A percentile compares a stretch with the other conserved stretches of the same genome.
Conservation (phyloP, 2,113 vertebrate species). For the Pseudorectes ferrugineus region DNA sequence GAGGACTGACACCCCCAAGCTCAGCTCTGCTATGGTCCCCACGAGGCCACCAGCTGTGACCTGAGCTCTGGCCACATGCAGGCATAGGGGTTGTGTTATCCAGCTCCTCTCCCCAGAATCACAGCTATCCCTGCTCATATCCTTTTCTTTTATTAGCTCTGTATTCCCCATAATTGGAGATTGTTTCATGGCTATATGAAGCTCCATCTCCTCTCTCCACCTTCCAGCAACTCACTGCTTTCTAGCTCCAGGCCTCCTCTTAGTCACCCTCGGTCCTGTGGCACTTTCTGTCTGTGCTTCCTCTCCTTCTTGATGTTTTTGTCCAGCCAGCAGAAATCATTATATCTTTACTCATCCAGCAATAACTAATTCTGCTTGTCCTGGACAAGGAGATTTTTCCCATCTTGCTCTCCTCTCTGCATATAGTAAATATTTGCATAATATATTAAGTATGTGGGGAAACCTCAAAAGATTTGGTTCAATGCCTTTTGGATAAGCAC, state of each 20-base stretch:
- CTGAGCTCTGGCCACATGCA: not conserved
- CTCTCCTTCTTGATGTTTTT: not conserved
- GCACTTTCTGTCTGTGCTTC: not conserved
- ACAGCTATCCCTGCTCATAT: not conserved
- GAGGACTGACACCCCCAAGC: not conserved
- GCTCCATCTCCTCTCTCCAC: not conserved
- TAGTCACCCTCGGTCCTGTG: not conserved
- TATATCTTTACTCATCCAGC: not conserved
- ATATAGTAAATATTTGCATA: constrained; percentile 40
- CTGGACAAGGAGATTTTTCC: not conserved
- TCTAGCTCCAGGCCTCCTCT: not conserved
- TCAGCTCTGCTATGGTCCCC: not conserved
- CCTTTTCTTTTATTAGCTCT: not conserved
- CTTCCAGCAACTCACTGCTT: not conserved
- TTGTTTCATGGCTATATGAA: not conserved
- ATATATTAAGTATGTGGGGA: not conserved
- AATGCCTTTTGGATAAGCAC: constrained; percentile 35
- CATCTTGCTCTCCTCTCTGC: not conserved
- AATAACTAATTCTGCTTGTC: not conserved
- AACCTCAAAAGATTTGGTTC: constrained; percentile 48
- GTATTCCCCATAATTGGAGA: not conserved
- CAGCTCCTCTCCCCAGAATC: not conserved
- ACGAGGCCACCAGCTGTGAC: not conserved
- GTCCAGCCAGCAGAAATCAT: not conserved
- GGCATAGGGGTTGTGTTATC: accelerated